Conservation (phyloP, 2,888 invertebrate genomes). For the Ceramica pisi region DNA sequence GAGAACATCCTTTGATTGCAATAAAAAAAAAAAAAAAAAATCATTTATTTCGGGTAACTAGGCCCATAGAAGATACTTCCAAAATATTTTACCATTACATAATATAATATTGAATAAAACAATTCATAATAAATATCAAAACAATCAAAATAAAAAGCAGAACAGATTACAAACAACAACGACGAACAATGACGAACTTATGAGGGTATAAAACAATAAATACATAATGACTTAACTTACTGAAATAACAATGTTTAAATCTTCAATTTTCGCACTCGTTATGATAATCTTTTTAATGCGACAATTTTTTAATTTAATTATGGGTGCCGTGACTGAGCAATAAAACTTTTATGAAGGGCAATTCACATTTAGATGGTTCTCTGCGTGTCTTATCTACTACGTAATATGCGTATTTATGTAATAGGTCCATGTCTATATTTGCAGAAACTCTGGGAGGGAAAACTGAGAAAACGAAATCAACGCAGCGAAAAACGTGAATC, state of each 20-base stretch:
- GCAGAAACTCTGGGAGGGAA: slow-evolving; percentile 69
- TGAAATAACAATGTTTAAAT: background rate
- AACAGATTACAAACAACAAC: too few species aligned
- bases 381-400: background rate
- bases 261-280: background rate
- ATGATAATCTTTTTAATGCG: background rate
- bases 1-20: background rate
- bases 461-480: slow-evolving; percentile 53
- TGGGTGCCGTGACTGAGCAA: slow-evolving; percentile 4
- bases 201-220: background rate
- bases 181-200: background rate
- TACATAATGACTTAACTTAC: too few species aligned
- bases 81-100: too few species aligned
- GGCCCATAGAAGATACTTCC: too few species aligned
- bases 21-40: too few species aligned
- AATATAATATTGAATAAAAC: too few species aligned
- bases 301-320: slow-evolving; percentile 6
- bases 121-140: too few species aligned
- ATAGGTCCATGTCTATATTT: slow-evolving; percentile 43
- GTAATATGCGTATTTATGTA: slow-evolving; percentile 11
- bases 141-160: too few species aligned
- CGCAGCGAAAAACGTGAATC: slow-evolving; percentile 34
- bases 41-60: too few species aligned
- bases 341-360: slow-evolving; percentile 19
- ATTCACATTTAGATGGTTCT: slow-evolving; percentile 18